Evolutionary conservation across 2,113 vertebrate species (phyloP), one percentile per base, ranked within the genome.

Genomic region (Pachyramphus minor): DNA sequence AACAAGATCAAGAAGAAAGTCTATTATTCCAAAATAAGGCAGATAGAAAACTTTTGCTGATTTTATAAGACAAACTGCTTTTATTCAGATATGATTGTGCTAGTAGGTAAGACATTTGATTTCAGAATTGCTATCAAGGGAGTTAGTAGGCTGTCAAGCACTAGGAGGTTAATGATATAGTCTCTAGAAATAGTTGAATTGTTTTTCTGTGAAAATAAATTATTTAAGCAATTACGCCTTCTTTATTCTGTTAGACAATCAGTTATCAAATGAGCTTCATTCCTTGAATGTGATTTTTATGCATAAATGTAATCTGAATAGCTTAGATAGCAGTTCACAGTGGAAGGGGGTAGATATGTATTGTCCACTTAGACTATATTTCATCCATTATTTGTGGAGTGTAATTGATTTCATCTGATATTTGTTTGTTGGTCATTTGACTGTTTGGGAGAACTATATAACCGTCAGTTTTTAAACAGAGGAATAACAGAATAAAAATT

Each of bases 171-270:
- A 93, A 94, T 87, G 85, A 85, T 95, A 79, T 33, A 89, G 84
- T 95, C 64, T 92, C 69, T 91, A 80, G 84, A 95, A 96, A 59
- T 77, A 72, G 59, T 76, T 94, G 84, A 85, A 87, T 85, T 95
- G 81, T 94, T 95, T 95, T 94, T 53, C 67, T 11, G 2, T 81
- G 81, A 95, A 91, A 95, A 95, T 95, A 95, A 94, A 96, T 96
- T 96, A 93, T 92, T 77, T 80, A 73, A 93, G 89, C 81, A 94
- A 94, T 97, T 97, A 85, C 10, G 3, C 58, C 62, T 96, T 94
- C 90, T 93, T 94, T 90, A 85, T 96, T 90, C 74, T 80, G 71
- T 93, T 94, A 85, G 58, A 89, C 49, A 95, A 80, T 83, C 13
- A 1, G 95, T 93, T 95, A 92, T 96, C 87, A 91, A 90, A 94